Evolutionary conservation across 2,113 vertebrate species (phyloP), one percentile per base, ranked within the genome.

Genomic region (Fukomys damarensis): DNA sequence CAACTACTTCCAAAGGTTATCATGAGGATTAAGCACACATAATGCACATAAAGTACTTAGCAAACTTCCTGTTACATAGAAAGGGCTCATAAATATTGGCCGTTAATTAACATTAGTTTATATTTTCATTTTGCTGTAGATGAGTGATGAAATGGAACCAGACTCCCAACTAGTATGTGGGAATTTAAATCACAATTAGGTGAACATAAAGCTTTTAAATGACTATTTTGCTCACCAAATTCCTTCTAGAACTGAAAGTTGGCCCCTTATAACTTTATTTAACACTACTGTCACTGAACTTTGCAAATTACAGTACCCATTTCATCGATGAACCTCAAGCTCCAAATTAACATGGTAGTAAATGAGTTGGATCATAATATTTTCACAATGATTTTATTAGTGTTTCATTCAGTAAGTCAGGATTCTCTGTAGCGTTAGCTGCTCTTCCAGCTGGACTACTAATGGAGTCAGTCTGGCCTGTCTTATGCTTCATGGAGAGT

Each of bases 181-280:
- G 54, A 93, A 95, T 89, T 72, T 63, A 76, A 79, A 76, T 85
- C 70, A 89, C 38, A 63, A 38, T 49, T 76, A 63, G 70, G 30
- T 63, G 38, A 59, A 26, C 35, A 22, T 65, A 91, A 95, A 87
- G 43, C 63, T 85, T 49, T 49, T 54, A 93, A 95, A 77, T 82
- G 76, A 87, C 59, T 74, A 63, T 35, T 93, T 85, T 88, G 59
- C 94, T 88, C 85, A 93, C 4, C 41, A 77, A 68, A 81, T 94
- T 92, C 61, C 43, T 95, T 91, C 90, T 74, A 52, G 77, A 82
- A 70, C 43, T 66, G 49, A 66, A 56, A 65, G 41, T 8, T 81
- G 49, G 76, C 11, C 43, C 88, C 46, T 79, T 82, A 80, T 68
- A 74, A 94, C 13, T 95, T 95, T 59, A 86, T 95, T 94, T 66